phyloP scores from a whole-genome alignment of 2,113 vertebrate genomes.

The Perca schrenkii region DNA sequence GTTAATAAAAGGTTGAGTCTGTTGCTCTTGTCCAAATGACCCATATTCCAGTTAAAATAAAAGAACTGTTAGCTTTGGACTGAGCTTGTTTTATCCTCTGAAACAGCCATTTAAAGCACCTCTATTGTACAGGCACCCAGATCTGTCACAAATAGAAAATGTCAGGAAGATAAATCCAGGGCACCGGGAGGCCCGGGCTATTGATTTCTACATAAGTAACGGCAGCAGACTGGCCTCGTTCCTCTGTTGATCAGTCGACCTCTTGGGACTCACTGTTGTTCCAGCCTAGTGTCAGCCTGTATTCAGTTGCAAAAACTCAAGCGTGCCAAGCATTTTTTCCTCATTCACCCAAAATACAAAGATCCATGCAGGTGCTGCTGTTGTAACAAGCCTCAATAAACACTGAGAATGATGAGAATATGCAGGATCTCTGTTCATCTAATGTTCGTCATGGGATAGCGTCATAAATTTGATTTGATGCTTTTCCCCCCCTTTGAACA shows the following conservation, averaged over 20 bases:
- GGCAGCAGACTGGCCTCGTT: slow-evolving; percentile 46
- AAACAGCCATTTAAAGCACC: slow-evolving; percentile 41
- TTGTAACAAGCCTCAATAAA: neutral
- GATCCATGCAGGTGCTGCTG: slow-evolving; percentile 11
- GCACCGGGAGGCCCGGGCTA: slow-evolving; percentile 43
- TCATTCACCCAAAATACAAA: slow-evolving; percentile 5
- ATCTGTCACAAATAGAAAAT: slow-evolving; percentile 57
- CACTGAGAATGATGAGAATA: slow-evolving; percentile 4
- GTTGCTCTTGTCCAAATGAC: neutral
- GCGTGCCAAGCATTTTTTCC: slow-evolving; percentile 3
- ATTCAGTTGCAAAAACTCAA: slow-evolving; percentile 31
- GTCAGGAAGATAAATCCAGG: slow-evolving; percentile 73
- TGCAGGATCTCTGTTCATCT: neutral
- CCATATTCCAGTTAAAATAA: neutral
- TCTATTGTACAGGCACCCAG: slow-evolving; percentile 33
- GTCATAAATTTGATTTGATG: neutral
- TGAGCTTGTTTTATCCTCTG: slow-evolving; percentile 11
- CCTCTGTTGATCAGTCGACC: slow-evolving; percentile 49
- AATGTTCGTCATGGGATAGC: neutral
- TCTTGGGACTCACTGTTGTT: slow-evolving; percentile 60
- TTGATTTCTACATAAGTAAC: slow-evolving; percentile 77
- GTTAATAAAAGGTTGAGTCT: slow-evolving; percentile 6
- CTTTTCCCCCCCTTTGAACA: neutral
- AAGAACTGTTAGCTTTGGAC: neutral
- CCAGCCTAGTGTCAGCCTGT: slow-evolving; percentile 35